Evolutionary conservation across 1,140 invertebrate genomes (phyloP).

Genomic region (Penaeus vannamei): DNA sequence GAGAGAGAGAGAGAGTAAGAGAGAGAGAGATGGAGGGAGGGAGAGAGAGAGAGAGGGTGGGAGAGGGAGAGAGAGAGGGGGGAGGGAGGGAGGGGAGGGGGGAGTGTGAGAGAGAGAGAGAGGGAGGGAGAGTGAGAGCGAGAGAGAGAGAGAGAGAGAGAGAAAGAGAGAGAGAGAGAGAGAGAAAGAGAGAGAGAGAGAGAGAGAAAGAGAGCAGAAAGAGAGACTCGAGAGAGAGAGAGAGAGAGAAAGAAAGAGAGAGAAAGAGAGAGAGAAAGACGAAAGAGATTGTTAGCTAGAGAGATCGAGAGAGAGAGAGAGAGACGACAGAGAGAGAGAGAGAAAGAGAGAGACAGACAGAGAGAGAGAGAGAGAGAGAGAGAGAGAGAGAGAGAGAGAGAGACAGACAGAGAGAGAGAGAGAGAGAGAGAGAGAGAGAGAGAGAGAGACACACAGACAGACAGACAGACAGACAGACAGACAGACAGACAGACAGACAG

Average conservation of each 20-base stretch:
- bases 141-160: background rate
- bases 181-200: too few relatives aligned
- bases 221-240: too few relatives aligned
- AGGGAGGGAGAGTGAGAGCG: too few relatives aligned
- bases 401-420: too few relatives aligned
- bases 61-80: conserved; percentile 9
- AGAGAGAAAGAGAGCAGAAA: background rate
- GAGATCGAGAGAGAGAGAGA: background rate
- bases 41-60: conserved; percentile 5
- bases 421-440: too few relatives aligned
- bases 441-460: too few relatives aligned
- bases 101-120: background rate
- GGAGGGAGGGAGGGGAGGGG: background rate
- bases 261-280: background rate
- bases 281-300: background rate
- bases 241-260: background rate
- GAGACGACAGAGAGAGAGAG: conserved; percentile 32
- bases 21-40: conserved; percentile 4
- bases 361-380: too few relatives aligned
- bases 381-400: too few relatives aligned
- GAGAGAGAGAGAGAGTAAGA: conserved; percentile 2
- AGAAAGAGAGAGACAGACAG: too few relatives aligned
- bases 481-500: too few relatives aligned
- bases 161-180: background rate
- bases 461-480: too few relatives aligned